Percentiles rank a stretch among this genome's conserved stretches.
Evolutionary conservation across 2,113 vertebrate species (phyloP).

Genomic region (Numenius arquata): DNA sequence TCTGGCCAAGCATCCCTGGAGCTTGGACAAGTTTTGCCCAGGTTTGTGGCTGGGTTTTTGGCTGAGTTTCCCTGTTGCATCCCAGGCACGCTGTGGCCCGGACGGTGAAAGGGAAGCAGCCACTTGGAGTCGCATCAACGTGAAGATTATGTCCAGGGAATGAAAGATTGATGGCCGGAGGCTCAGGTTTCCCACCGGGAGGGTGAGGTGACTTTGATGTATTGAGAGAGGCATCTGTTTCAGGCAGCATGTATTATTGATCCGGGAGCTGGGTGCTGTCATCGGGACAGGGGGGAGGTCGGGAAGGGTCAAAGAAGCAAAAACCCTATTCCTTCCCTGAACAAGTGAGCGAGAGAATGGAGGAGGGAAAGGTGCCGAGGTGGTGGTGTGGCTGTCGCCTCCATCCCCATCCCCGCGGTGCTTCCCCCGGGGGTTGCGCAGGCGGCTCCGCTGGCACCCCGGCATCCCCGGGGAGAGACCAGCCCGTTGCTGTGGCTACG

Average conservation of each 20-base stretch:
- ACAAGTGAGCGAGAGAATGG: neutral
- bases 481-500: neutral
- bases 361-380: neutral
- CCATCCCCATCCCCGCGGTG: rapidly evolving
- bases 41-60: neutral
- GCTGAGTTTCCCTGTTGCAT: neutral
- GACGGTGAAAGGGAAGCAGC: conserved; percentile 10
- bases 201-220: neutral
- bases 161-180: conserved; percentile 66
- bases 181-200: conserved; percentile 36
- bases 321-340: neutral
- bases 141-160: conserved; percentile 27
- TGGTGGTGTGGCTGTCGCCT: rapidly evolving
- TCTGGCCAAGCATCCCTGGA: neutral
- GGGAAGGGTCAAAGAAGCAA: neutral
- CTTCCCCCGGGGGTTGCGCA: rapidly evolving
- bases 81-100: neutral
- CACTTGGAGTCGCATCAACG: neutral
- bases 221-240: conserved; percentile 58
- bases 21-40: neutral
- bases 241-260: conserved; percentile 68
- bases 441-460: neutral
- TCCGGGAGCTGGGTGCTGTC: neutral
- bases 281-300: rapidly evolving
- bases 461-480: neutral